phyloP scores from a whole-genome alignment of 1,140 invertebrate genomes.

The Hypsibius dujardini region DNA sequence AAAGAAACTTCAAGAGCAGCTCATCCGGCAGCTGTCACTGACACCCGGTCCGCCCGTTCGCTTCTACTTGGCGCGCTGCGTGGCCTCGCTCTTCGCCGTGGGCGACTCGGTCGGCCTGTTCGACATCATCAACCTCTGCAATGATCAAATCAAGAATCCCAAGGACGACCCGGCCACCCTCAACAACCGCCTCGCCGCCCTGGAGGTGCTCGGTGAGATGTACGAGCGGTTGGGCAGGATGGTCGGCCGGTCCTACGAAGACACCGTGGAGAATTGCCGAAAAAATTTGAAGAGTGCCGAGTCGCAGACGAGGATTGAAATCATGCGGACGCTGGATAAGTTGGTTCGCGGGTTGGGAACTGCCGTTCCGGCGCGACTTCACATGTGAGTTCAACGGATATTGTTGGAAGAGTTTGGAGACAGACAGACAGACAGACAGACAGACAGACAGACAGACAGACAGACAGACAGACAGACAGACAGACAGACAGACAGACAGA shows the following conservation, averaged over 20 bases:
- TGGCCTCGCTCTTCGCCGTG: conserved; percentile 85
- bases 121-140: conserved; percentile 92
- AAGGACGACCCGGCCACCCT: conserved; percentile 74
- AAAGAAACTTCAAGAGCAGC: conserved; percentile 79
- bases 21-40: conserved; percentile 68
- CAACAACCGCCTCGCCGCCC: not conserved
- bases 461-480: too few species aligned
- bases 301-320: conserved; percentile 84
- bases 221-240: conserved; percentile 91
- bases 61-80: conserved; percentile 69
- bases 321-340: conserved; percentile 87
- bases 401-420: too few species aligned
- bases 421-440: too few species aligned
- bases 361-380: conserved; percentile 47
- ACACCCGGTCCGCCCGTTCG: conserved; percentile 77
- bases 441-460: too few species aligned
- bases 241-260: conserved; percentile 95
- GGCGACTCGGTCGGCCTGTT: conserved; percentile 92
- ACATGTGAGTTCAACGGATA: too few species aligned
- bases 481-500: too few species aligned
- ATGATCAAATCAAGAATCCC: conserved; percentile 75
- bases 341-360: conserved; percentile 60
- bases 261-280: conserved; percentile 78
- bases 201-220: conserved; percentile 57
- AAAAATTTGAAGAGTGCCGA: conserved; percentile 81